Base-by-base conservation (phyloP, 2,888 invertebrate genomes). In the Megalurothrips usitatus region DNA sequence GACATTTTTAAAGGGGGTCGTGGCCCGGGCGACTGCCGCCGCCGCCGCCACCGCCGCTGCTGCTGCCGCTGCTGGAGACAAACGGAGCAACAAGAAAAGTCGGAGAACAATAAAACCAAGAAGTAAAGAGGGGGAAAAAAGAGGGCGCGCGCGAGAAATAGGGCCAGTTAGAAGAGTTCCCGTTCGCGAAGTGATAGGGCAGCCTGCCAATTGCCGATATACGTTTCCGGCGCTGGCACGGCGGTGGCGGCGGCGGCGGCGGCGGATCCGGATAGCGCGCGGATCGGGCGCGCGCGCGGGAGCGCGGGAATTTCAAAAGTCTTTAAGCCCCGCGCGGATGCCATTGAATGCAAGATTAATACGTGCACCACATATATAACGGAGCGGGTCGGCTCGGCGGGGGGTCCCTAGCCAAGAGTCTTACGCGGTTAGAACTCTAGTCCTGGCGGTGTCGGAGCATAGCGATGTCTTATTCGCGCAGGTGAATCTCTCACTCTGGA, bases 111-210 rank as follows among this genome's bases (percentile, higher is more conserved):
- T 19, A 23, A 23, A 68, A 23, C n/a, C 0, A 23, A 23, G 23
- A 68, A 12, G 23, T 8, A 75, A 12, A 75, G 68, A 75, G 68
- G 23, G 68, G 12, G 68, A 75, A 12, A 10, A 26, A 26, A 75
- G 68, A 26, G 12, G 23, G 68, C 9, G n/a, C 63, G 68, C 23
- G 68, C 68, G 68, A 75, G 68, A 75, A 75, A 75, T 26, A 75
- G 68, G 68, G 68, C 68, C 68, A 75, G 68, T 75, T 75, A 75
- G 68, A 75, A 75, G 68, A 75, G 68, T 75, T 75, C 68, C 68
- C 68, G 68, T 23, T 75, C 68, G 23, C 68, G 68, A 75, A 75
- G 68, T 75, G 68, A 75, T 75, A 75, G 68, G 68, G 68, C 68
- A 75, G 26, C 23, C 68, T 75, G 68, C 68, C 68, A 75, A 75